A percentile compares a stretch with the other conserved stretches of the same genome.
Evolutionary conservation across 2,797 vertebrate genomes (phyloP).

Genomic region (Sebastes reedi): DNA sequence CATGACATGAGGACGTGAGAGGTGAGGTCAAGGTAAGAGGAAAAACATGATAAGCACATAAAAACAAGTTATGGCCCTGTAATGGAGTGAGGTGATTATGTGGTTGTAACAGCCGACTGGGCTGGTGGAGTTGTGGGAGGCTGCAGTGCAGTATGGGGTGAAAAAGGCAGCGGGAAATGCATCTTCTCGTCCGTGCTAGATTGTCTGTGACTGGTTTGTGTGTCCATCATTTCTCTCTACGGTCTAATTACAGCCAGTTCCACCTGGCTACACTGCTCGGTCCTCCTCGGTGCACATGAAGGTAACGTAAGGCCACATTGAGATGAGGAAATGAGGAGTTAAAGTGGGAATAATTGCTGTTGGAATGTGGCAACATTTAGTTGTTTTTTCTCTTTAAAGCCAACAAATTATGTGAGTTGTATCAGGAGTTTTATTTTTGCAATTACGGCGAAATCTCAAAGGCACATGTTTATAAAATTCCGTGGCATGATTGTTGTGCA

Average conservation of each 20-base stretch:
- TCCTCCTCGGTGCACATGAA: slow-evolving; percentile 42
- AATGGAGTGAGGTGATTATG: slow-evolving; percentile 54
- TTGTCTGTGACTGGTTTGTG: slow-evolving; percentile 67
- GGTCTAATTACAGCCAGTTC: slow-evolving; percentile 74
- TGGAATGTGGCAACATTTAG: background rate
- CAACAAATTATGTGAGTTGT: background rate
- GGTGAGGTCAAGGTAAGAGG: slow-evolving; percentile 31
- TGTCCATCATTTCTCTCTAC: slow-evolving; percentile 72
- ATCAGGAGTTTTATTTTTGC: background rate
- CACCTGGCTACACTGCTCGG: slow-evolving; percentile 57
- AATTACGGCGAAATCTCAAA: background rate
- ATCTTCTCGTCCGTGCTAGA: slow-evolving; percentile 58
- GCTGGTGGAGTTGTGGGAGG: slow-evolving; percentile 12
- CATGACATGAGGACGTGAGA: slow-evolving; percentile 19
- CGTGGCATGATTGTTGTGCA: background rate
- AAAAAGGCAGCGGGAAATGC: slow-evolving; percentile 32
- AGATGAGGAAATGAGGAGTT: slow-evolving; percentile 13
- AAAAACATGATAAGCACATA: slow-evolving; percentile 34
- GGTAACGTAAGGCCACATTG: slow-evolving; percentile 11
- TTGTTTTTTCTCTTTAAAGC: background rate
- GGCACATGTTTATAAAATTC: background rate
- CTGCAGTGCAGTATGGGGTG: background rate
- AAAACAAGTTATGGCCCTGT: slow-evolving; percentile 31
- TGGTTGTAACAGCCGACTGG: slow-evolving; percentile 28
- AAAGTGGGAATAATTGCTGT: slow-evolving; percentile 17